phyloP scores from a whole-genome alignment of 2,797 vertebrate species.

The Triplophysa bombifrons region DNA sequence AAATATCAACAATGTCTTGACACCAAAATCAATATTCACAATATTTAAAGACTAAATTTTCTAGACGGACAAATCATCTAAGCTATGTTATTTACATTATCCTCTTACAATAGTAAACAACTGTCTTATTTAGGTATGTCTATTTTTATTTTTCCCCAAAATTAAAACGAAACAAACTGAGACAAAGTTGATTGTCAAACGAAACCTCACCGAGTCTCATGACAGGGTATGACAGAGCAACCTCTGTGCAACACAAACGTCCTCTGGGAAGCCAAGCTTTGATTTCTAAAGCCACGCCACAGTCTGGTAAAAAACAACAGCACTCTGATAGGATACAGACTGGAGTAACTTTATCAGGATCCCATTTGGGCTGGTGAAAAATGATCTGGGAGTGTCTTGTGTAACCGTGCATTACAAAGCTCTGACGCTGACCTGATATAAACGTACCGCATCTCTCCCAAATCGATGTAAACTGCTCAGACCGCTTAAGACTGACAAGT shows the following conservation, averaged over 20 bases:
- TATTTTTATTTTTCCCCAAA: not conserved
- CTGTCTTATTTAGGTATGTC: not conserved
- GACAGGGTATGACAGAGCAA: not conserved
- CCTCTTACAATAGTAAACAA: not conserved
- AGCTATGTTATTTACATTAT: not conserved
- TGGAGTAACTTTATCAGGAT: slow-evolving; percentile 41
- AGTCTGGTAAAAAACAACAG: slow-evolving; percentile 43
- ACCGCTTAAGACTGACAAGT: not conserved
- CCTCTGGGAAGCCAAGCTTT: slow-evolving; percentile 28
- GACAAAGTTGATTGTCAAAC: slow-evolving; percentile 16
- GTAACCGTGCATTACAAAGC: slow-evolving; percentile 29
- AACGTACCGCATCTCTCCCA: slow-evolving; percentile 28
- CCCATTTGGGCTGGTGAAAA: slow-evolving; percentile 40
- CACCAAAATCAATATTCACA: too few species aligned
- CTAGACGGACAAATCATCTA: not conserved
- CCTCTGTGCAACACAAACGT: not conserved
- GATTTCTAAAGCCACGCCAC: slow-evolving; percentile 26
- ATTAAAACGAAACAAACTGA: not conserved
- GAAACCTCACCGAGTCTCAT: not conserved
- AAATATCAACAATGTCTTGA: not conserved
- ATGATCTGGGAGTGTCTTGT: slow-evolving; percentile 39
- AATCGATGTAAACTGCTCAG: slow-evolving; percentile 41
- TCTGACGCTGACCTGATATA: slow-evolving; percentile 28
- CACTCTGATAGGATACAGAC: slow-evolving; percentile 47
- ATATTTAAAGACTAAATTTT: too few species aligned